Evolutionary conservation across 2,888 invertebrate species (phyloP).

Genomic region (Panorpa germanica): DNA sequence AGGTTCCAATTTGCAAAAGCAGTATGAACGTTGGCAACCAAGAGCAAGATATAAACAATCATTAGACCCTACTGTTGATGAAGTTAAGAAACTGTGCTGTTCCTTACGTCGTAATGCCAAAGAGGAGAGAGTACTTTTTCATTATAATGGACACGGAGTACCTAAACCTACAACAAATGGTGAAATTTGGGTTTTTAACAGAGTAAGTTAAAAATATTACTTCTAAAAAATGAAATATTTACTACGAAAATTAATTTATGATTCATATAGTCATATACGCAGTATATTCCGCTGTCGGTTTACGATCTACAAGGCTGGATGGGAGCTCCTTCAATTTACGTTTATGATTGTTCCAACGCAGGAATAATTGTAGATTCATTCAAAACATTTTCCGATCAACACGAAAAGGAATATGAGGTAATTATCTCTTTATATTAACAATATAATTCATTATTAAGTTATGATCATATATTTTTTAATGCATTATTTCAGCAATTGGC

Average conservation of each 20-base stretch:
- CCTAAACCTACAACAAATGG: slow-evolving; percentile 95
- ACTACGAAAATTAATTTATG: not conserved
- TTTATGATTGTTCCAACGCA: slow-evolving; percentile 97
- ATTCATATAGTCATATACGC: slow-evolving; percentile 70
- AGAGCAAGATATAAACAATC: slow-evolving; percentile 93
- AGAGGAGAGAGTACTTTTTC: slow-evolving; percentile 94
- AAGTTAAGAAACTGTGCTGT: slow-evolving; percentile 91
- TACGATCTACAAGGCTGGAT: slow-evolving; percentile 99
- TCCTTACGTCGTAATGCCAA: slow-evolving; percentile 91
- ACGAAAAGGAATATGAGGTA: slow-evolving; percentile 62
- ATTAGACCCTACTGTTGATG: slow-evolving; percentile 93
- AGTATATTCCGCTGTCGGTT: slow-evolving; percentile 96
- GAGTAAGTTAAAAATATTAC: slow-evolving; percentile 32
- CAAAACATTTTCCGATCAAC: slow-evolving; percentile 76
- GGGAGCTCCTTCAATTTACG: slow-evolving; percentile 97
- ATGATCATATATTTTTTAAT: too few species aligned
- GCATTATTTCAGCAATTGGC: slow-evolving; percentile 3
- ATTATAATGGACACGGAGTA: slow-evolving; percentile 99
- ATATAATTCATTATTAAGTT: slow-evolving; percentile 5
- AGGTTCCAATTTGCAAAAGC: slow-evolving; percentile 77
- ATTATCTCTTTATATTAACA: slow-evolving; percentile 10
- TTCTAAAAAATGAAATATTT: slow-evolving; percentile 7
- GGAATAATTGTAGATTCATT: slow-evolving; percentile 89
- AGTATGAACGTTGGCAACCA: slow-evolving; percentile 98
- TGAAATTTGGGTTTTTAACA: slow-evolving; percentile 99